Evolutionary conservation across 2,888 invertebrate genomes (phyloP), one percentile per base, ranked within the genome.

Genomic region (Ditula angustiorana): DNA sequence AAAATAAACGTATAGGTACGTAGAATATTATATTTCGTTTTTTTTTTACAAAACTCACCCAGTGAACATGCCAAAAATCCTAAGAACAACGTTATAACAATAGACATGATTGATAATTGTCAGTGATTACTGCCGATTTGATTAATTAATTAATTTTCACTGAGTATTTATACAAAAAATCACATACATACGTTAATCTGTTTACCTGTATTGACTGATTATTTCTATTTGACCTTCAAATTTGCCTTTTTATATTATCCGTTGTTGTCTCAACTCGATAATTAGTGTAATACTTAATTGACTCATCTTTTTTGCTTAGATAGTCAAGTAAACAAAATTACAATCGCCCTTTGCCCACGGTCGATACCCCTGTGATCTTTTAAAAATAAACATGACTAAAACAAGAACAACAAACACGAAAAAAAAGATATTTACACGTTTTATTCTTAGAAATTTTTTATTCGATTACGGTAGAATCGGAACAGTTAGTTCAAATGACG

Each of bases 181-280:
- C 16, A 19, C 5, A 7, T 24, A 19, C 35, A 24, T 50, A n/a
- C 50, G 10, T 30, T 61, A 16, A 61, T 56, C 56, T 37, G n/a
- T 19, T 26, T 47, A 53, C 37, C 55, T 47, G 21, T 26, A 16
- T 19, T 62, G 56, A 49, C 56, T 62, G 56, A 56, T 62, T 30
- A 62, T 30, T 10, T 30, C 16, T 11, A 7, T 10, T 30, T 23
- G 56, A 23, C 62, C 56, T 62, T 57, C 41, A 49, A 30, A 49
- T 8, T n/a, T 2, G 21, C 16, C n/a, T 13, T 8, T 2, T 21
- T 33, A 44, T 35, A 41, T 46, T 2, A 37, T 49, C 28, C 23
- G n/a, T 62, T 62, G 62, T 62, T 49, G 62, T 56, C 56, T 56
- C 7, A 13, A 23, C 5, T 10, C 19, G 49, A 56, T 56, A 56